Base-by-base conservation (phyloP, 2,797 vertebrate genomes). In the Danio aesculapii region DNA sequence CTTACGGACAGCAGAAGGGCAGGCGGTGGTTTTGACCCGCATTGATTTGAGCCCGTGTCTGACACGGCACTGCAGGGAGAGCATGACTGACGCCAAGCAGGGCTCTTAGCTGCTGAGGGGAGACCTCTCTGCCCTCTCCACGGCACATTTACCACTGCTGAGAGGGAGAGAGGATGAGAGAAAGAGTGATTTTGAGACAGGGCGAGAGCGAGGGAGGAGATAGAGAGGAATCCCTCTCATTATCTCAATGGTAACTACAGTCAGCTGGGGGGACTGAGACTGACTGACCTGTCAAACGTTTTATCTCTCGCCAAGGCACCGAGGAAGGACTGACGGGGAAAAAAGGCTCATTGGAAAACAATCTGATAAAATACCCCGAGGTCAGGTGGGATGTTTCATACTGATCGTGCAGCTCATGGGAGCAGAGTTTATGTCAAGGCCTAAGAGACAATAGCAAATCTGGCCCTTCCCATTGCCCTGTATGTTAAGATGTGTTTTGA, bases 171-270 rank as follows among this genome's bases (percentile, higher is more conserved):
- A 59, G 52, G 53, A 39, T 63, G 70, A 81, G 47, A 75, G 70
- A 67, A 50, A 16, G 74, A 44, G 61, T 16, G 30, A 49, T 44
- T 41, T 14, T 69, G 19, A 81, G 44, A 57, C 30, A 57, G 47
- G 46, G 30, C 41, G 41, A 78, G 10, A 66, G 19, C 8, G 11
- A 79, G 47, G 79, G 78, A 76, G 85, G 81, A 84, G 88, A 86
- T 85, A 83, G 81, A 83, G 80, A 88, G 88, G 87, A 89, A 86
- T 87, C 84, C 89, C 88, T 88, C 88, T 88, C 85, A 90, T 91
- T 89, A 92, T 88, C 90, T 85, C 87, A 82, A 80, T 81, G 82
- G 88, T 86, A 89, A 86, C 86, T 83, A 84, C 84, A 70, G 78
- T 80, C 64, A 80, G 82, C 58, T 71, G 61, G 53, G 61, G 66